Base-by-base conservation (phyloP, 2,113 vertebrate genomes). In the Eubucco bourcierii region DNA sequence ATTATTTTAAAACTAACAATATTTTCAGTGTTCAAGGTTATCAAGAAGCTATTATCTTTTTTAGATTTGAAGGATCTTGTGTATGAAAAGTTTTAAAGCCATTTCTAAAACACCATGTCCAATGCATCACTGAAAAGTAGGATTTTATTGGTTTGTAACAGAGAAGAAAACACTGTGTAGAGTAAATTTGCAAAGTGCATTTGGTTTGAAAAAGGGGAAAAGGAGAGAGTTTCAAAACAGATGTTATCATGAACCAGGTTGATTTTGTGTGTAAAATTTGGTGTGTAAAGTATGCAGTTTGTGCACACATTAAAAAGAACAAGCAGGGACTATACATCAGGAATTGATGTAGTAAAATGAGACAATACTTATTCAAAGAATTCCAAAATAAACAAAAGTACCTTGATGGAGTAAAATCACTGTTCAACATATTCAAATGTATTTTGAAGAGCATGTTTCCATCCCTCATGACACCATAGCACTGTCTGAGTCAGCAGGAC, bases 1-100 rank as follows among this genome's bases (percentile, higher is more conserved):
- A 33, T 80, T 90, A 56, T 58, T 94, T 96, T 77, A 21, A 87
- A 91, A 90, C 56, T 33, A 88, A 78, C 4, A 5, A 79, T 59
- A 70, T 41, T 52, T 70, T 90, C 71, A 39, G 9, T 34, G 52
- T 50, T 88, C 25, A 21, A 0, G 44, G 10, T 65, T 74, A 61
- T 63, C 47, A 79, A 64, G 74, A 14, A 81, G 4, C 8, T 82
- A 18, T n/a, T 52, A 52, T 61, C 27, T 90, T 7, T 56, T 80
- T 89, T 65, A 75, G 27, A 78, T 14, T 19, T 65, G 59, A 68
- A 59, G 20, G n/a, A n/a, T 68, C 25, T 63, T 76, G 52, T 29
- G 53, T 15, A 37, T 12, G 50, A 68, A n/a, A 52, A 53, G 21
- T 67, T 9, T 68, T 81, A 56, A 21, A 72, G 28, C 4, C 6